Conservation (phyloP, 2,113 vertebrate genomes). For the Brienomyrus brachyistius region DNA sequence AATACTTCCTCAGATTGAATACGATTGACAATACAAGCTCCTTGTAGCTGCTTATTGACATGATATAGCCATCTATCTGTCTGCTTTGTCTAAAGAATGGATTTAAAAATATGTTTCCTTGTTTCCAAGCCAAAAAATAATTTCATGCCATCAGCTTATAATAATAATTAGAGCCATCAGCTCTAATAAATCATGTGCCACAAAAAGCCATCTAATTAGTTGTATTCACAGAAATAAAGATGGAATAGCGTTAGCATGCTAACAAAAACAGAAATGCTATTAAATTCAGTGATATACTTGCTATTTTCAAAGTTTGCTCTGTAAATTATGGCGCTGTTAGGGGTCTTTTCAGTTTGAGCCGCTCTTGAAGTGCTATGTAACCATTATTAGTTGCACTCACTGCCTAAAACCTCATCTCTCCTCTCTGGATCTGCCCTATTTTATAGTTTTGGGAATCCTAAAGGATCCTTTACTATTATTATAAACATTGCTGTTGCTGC, state of each 20-base stretch:
- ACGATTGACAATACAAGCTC: background rate
- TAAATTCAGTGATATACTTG: background rate
- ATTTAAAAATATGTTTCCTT: background rate
- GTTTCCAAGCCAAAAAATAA: background rate
- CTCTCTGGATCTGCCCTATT: background rate
- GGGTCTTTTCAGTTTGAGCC: background rate
- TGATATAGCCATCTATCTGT: background rate
- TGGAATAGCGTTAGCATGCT: background rate
- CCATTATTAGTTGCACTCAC: background rate
- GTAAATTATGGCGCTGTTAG: background rate
- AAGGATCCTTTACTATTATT: background rate
- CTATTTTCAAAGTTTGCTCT: background rate
- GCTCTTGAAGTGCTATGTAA: background rate
- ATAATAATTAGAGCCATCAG: too few relatives aligned
- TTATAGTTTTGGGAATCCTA: background rate
- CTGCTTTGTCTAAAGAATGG: background rate
- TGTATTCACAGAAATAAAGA: background rate
- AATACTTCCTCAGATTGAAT: background rate
- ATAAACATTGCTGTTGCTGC: background rate
- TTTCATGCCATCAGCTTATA: background rate
- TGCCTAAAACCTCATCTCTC: background rate
- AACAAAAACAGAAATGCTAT: background rate
- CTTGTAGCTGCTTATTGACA: background rate
- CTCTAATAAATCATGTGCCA: background rate
- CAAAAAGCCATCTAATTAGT: background rate